These are phyloP conservation scores for Glaucopsyche alexis DNA, from an alignment of 2,888 invertebrate species.

Conservation along the genomic window DNA sequence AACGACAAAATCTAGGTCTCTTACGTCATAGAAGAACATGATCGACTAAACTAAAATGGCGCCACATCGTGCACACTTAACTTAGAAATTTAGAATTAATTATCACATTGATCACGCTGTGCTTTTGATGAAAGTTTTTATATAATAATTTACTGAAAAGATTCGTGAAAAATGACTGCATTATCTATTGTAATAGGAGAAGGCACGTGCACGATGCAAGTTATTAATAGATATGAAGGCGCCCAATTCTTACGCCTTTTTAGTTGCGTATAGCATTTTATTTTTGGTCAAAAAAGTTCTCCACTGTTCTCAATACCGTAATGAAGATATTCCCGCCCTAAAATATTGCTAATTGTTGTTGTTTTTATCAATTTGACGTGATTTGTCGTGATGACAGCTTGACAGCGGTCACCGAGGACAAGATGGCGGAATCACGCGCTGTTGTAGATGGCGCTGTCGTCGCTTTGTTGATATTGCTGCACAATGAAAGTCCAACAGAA, in stretches of 20 bases:
- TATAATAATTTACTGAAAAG: background rate
- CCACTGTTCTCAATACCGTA: background rate
- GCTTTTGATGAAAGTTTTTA: background rate
- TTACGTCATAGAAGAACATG: slow-evolving; percentile 70
- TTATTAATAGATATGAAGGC: slow-evolving; percentile 16
- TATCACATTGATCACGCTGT: background rate
- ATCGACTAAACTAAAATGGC: slow-evolving; percentile 75
- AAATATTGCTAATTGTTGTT: slow-evolving; percentile 15
- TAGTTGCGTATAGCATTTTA: slow-evolving; percentile 49
- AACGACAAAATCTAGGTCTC: slow-evolving; percentile 53
- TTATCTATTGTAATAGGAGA: slow-evolving; percentile 12
- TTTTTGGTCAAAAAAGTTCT: background rate
- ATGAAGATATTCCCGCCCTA: background rate
- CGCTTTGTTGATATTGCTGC: slow-evolving; percentile 48
- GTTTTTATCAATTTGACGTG: slow-evolving; percentile 36
- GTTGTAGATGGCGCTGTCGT: slow-evolving; percentile 56
- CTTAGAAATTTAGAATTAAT: background rate
- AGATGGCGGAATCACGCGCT: slow-evolving; percentile 72
- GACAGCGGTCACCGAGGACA: slow-evolving; percentile 63
- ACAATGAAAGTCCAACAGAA: background rate
- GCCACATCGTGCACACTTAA: slow-evolving; percentile 44
- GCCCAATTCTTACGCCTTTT: slow-evolving; percentile 45
- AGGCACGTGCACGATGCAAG: slow-evolving; percentile 23
- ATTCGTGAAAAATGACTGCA: background rate
- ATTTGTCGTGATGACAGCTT: slow-evolving; percentile 72